These are phyloP conservation scores for Poeciliopsis occidentalis DNA, from an alignment of 2,113 vertebrate genomes.

Conservation along the genomic window DNA sequence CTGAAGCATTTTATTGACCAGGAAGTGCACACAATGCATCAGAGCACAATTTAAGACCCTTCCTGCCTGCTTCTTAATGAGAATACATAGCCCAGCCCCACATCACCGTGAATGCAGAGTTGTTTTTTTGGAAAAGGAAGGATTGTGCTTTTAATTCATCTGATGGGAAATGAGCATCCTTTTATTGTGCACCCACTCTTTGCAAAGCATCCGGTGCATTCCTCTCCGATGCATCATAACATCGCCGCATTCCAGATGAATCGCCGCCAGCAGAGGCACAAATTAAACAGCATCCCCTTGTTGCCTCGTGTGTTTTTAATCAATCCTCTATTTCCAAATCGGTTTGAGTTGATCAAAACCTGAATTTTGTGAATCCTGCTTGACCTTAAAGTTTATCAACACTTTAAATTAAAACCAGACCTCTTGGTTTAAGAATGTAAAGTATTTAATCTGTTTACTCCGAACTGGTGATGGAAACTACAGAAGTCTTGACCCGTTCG, in stretches of 20 bases:
- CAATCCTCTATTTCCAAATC: slow-evolving; percentile 21
- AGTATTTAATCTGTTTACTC: slow-evolving; percentile 46
- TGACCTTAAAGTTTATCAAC: slow-evolving; percentile 38
- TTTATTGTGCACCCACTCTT: slow-evolving; percentile 47
- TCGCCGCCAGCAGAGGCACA: slow-evolving; percentile 6
- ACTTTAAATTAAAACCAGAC: slow-evolving; percentile 48
- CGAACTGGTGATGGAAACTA: slow-evolving; percentile 48
- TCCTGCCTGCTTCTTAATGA: slow-evolving; percentile 52
- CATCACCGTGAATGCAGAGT: slow-evolving; percentile 3
- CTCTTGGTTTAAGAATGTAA: slow-evolving; percentile 33
- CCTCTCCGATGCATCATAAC: slow-evolving; percentile 48
- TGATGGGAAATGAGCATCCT: slow-evolving; percentile 60
- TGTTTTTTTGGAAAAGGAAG: background rate
- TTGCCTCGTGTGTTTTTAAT: slow-evolving; percentile 43
- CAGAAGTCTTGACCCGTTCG: slow-evolving; percentile 40
- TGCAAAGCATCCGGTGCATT: slow-evolving; percentile 51
- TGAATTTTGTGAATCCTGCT: slow-evolving; percentile 23
- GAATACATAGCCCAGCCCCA: slow-evolving; percentile 50
- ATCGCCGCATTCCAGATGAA: slow-evolving; percentile 54
- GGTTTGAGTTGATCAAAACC: slow-evolving; percentile 42
- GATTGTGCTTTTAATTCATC: slow-evolving; percentile 15
- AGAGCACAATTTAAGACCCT: slow-evolving; percentile 55
- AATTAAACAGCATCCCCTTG: slow-evolving; percentile 29
- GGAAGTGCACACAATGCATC: slow-evolving; percentile 50
- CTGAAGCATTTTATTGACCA: slow-evolving; percentile 41